Conservation (phyloP, 2,888 invertebrate species). For the Seira musarum region DNA sequence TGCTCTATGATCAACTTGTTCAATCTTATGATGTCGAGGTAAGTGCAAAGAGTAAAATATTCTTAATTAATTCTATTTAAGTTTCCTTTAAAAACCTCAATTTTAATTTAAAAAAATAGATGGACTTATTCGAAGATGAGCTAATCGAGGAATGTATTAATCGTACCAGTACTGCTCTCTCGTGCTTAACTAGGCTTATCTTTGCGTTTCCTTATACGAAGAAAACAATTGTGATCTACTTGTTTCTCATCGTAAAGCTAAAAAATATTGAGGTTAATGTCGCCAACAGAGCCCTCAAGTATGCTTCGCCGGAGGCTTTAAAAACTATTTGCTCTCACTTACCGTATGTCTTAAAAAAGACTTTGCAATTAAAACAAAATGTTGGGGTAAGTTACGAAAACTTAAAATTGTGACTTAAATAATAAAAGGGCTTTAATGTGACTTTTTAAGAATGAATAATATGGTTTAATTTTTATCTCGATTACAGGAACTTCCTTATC, state of each 20-base stretch:
- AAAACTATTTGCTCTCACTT: slow-evolving; percentile 59
- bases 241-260: slow-evolving; percentile 75
- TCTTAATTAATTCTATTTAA: no score
- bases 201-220: slow-evolving; percentile 75
- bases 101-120: no score
- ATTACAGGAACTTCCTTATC: slow-evolving; percentile 72
- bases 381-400: slow-evolving; percentile 43
- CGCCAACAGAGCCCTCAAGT: slow-evolving; percentile 54
- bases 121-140: no score
- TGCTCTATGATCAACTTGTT: slow-evolving; percentile 70
- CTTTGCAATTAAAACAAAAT: slow-evolving; percentile 36
- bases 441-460: no score
- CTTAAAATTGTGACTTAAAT: no score
- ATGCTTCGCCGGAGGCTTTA: slow-evolving; percentile 43
- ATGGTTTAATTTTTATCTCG: slow-evolving; percentile 21
- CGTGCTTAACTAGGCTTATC: slow-evolving; percentile 76
- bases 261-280: slow-evolving; percentile 73
- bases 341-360: slow-evolving; percentile 56
- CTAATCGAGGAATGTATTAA: slow-evolving; percentile 77
- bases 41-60: no score
- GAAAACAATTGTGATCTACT: slow-evolving; percentile 75
- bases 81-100: no score
- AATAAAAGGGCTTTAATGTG: no score
- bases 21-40: slow-evolving; percentile 64
- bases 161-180: slow-evolving; percentile 76